Evolutionary conservation across 1,140 invertebrate species (phyloP).

Genomic region (Cepaea nemoralis): DNA sequence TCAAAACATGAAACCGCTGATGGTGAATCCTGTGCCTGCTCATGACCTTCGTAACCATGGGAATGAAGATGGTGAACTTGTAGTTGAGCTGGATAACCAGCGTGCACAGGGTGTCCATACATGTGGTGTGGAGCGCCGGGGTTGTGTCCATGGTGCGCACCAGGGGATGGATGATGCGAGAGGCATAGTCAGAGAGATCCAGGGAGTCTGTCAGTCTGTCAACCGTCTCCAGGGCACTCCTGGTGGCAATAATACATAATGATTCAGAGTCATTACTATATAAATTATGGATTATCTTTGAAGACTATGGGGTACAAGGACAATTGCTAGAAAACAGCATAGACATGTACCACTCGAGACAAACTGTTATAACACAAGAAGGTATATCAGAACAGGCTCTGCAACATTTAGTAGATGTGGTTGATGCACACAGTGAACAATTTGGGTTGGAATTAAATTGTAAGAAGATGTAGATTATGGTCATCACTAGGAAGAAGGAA

Average conservation of each 20-base stretch:
- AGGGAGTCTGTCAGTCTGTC: constrained; percentile 90
- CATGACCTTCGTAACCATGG: constrained; percentile 88
- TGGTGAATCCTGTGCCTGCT: constrained; percentile 86
- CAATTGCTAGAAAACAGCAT: too few species aligned
- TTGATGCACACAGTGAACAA: too few species aligned
- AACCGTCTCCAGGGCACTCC: constrained; percentile 89
- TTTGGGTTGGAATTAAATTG: too few species aligned
- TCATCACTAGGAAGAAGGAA: too few species aligned
- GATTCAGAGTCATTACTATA: too few species aligned
- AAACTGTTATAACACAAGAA: too few species aligned
- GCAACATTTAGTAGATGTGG: too few species aligned
- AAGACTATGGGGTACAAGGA: too few species aligned
- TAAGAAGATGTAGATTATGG: too few species aligned
- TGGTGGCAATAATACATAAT: constrained; percentile 48
- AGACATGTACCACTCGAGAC: too few species aligned
- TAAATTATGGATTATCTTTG: too few species aligned
- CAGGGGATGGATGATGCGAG: constrained; percentile 92
- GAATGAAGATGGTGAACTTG: constrained; percentile 93
- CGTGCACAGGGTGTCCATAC: constrained; percentile 92
- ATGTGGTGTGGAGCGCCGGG: constrained; percentile 81
- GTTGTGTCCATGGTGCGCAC: constrained; percentile 85
- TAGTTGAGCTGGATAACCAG: constrained; percentile 88
- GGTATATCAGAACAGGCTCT: too few species aligned
- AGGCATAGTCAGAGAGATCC: constrained; percentile 92
- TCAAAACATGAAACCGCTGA: constrained; percentile 82